Base-by-base conservation (phyloP, 2,888 invertebrate genomes). In the Sarcophaga subvicina region DNA sequence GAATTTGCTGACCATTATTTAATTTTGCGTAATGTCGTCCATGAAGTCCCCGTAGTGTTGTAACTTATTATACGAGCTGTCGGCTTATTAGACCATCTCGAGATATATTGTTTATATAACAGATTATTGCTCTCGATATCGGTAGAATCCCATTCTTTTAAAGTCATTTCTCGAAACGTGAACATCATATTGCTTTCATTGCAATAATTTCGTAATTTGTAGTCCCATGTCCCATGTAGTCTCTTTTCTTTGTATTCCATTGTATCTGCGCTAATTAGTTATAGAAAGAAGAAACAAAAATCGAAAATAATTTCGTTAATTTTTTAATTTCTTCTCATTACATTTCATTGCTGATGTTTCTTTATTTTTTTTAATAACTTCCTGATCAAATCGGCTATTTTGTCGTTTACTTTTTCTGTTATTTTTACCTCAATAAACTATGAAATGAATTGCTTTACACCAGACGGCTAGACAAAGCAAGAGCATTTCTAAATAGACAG, bases 381-480 rank as follows among this genome's bases (percentile, higher is more conserved):
- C 87, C 87, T 87, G 87, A 87, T 87, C 84, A 79, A 77, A 72
- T 69, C 62, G 47, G n/a, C 2, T 12, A 73, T 69, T 45, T 49
- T 67, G 2, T 47, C 64, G 27, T 37, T 45, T 67, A 25, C 17
- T 66, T 64, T 62, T 60, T 59, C 27, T 83, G 77, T 69, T 83
- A 71, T 81, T 84, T 84, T 84, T 87, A 87, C 81, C 84, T 82
- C 79, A 82, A 87, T 87, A 87, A 84, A 84, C 66, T 87, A 76
- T 71, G 63, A 79, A 81, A 84, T 87, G 84, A 87, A 87, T 87
- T 87, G 84, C 84, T 87, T 84, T 76, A 85, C 85, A 83, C 91
- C 91, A 92, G 92, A 92, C 92, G 92, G 92, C 92, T 91, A 92
- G 92, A 92, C 92, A 85, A 37, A 72, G 60, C 82, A 85, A 47